A percentile compares a stretch with the other conserved stretches of the same genome.
phyloP scores from a whole-genome alignment of 1,140 invertebrate genomes.

The Bombus confusus region DNA sequence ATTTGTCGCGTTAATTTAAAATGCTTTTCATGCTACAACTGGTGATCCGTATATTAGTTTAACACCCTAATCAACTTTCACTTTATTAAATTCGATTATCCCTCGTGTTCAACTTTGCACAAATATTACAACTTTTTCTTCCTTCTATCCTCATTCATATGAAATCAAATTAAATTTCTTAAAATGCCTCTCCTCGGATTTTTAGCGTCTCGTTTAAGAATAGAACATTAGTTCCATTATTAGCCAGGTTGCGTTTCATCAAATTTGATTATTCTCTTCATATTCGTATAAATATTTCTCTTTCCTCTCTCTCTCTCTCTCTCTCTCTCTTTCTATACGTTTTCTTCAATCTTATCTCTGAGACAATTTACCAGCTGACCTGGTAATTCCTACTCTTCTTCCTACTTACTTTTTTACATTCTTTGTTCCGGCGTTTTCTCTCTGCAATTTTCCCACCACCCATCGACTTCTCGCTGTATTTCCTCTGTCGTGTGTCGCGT shows the following conservation, averaged over 20 bases:
- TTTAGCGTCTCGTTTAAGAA: no score
- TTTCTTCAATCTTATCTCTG: conserved; percentile 19
- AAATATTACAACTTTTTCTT: no score
- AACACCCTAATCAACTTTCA: neutral
- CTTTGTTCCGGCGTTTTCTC: conserved; percentile 21
- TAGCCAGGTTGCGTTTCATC: neutral
- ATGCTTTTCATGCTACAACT: neutral
- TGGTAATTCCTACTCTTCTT: neutral
- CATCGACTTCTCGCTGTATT: neutral
- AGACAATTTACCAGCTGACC: conserved; percentile 35
- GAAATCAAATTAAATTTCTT: neutral
- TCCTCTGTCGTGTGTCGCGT: neutral
- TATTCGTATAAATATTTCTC: neutral
- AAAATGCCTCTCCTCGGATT: no score
- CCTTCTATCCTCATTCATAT: neutral
- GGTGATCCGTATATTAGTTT: no score
- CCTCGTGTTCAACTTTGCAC: neutral
- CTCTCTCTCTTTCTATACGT: no score
- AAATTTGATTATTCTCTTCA: neutral
- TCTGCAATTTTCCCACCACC: neutral
- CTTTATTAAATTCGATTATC: neutral
- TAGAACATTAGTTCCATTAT: neutral
- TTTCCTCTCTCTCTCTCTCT: no score
- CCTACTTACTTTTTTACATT: neutral
- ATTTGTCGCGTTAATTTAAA: neutral